Conservation (phyloP, 2,888 invertebrate genomes). For the Callimorpha dominula region DNA sequence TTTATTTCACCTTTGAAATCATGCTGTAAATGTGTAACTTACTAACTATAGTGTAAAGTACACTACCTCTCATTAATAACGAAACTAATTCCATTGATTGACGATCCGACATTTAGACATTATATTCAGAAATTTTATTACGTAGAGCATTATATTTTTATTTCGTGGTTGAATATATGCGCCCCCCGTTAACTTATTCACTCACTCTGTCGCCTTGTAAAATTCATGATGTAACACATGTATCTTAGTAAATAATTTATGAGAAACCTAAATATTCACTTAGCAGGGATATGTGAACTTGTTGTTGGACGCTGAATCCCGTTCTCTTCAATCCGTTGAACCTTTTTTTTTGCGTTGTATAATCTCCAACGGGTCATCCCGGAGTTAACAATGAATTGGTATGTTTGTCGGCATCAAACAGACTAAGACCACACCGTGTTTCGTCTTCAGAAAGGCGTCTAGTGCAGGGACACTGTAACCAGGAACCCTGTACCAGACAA, state of each 20-base stretch:
- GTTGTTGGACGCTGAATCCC: constrained; percentile 6
- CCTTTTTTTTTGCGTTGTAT: background rate
- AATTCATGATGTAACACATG: constrained; percentile 14
- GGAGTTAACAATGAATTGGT: no score
- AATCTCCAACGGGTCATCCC: background rate
- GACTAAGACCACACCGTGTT: no score
- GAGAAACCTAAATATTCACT: constrained; percentile 40
- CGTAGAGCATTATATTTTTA: constrained; percentile 11
- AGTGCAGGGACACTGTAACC: no score
- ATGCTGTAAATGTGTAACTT: no score
- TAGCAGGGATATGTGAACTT: constrained; percentile 3
- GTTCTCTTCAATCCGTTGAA: background rate
- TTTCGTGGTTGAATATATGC: background rate
- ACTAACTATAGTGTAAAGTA: background rate
- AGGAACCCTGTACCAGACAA: no score
- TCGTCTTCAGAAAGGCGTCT: no score
- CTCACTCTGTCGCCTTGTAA: constrained; percentile 7
- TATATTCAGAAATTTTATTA: background rate
- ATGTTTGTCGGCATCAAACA: no score
- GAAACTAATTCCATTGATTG: constrained; percentile 5
- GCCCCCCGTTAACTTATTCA: constrained; percentile 17
- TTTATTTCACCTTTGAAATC: background rate
- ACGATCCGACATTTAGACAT: background rate
- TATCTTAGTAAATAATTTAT: constrained; percentile 35
- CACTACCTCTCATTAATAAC: background rate